Evolutionary conservation across 35 echinoderm and acorn worm species (phyloP), one percentile per base, ranked within the genome.

Genomic region (Ophiothrix spiculata): DNA sequence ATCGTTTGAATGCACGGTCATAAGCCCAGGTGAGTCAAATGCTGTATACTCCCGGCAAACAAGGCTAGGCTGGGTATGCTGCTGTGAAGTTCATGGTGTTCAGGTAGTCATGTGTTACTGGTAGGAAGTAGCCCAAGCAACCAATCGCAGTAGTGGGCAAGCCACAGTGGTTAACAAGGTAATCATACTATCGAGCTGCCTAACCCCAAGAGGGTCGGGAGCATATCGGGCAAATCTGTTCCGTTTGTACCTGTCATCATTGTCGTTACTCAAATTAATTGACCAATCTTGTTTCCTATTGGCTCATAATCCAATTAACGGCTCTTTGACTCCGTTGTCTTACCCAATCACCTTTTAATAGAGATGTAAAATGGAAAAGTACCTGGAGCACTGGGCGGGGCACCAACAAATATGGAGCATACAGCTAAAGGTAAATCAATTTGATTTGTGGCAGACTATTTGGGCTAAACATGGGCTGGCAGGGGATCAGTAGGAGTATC

Each of bases 261-360:
- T 77, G 90, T 92, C 90, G 90, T 92, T 92, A 87, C 85, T 92
- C 90, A 92, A 83, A 85, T 85, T 92, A 92, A 92, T 92, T 92
- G 90, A 85, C 85, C 90, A 87, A 92, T 92, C 90, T 86, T 73
- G 60, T 83, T 92, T 82, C 90, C 85, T 33, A 92, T 92, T 92
- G 90, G 90, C 63, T 86, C 79, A 38, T 87, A 92, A 92, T 92
- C 49, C 80, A 87, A 92, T 92, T 92, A 87, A 92, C 77, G 39
- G 77, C 85, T 83, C 54, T 64, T 92, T 92, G 78, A 87, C 45
- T 80, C 84, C 38, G 78, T 83, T 87, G 90, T 82, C 74, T 82
- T 77, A 75, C 75, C 90, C 90, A 92, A 92, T 92, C 90, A 92
- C 39, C 15, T 39, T 36, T 28, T 56, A 39, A 40, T 60, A 87